Percentiles rank a stretch among this genome's conserved stretches.
Evolutionary conservation across 1,140 invertebrate genomes (phyloP).

Genomic region (Mactra quadrangularis): DNA sequence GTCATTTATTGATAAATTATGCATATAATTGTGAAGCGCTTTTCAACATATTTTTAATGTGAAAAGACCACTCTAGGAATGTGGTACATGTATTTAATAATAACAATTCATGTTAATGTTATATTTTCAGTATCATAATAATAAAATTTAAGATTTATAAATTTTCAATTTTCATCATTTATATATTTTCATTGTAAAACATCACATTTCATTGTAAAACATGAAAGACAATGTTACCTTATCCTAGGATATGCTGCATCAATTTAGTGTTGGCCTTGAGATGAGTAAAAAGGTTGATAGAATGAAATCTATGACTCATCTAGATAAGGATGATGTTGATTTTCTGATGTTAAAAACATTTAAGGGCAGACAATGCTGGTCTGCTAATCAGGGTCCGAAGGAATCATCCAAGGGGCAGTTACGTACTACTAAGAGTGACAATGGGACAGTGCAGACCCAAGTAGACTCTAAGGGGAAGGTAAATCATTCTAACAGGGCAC

Average conservation of each 20-base stretch:
- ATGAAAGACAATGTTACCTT: too few relatives aligned
- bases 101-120: too few relatives aligned
- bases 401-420: conserved; percentile 32
- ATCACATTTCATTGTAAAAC: too few relatives aligned
- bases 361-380: conserved; percentile 50
- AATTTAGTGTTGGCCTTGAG: conserved; percentile 1
- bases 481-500: neutral
- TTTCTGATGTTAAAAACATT: conserved; percentile 45
- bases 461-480: conserved; percentile 22
- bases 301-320: conserved; percentile 40
- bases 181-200: too few relatives aligned
- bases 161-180: too few relatives aligned
- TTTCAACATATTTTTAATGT: too few relatives aligned
- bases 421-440: conserved; percentile 26
- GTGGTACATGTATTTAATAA: too few relatives aligned
- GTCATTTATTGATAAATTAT: too few relatives aligned
- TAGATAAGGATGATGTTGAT: conserved; percentile 40
- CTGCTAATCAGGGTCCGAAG: conserved; percentile 10
- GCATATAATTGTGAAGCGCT: too few relatives aligned
- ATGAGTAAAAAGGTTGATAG: conserved; percentile 8
- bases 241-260: conserved; percentile 31
- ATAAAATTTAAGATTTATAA: too few relatives aligned
- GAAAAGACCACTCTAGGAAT: too few relatives aligned
- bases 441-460: neutral
- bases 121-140: too few relatives aligned